These are phyloP conservation scores for Gibbula magus DNA, from an alignment of 2,888 invertebrate genomes.

Conservation along the genomic window DNA sequence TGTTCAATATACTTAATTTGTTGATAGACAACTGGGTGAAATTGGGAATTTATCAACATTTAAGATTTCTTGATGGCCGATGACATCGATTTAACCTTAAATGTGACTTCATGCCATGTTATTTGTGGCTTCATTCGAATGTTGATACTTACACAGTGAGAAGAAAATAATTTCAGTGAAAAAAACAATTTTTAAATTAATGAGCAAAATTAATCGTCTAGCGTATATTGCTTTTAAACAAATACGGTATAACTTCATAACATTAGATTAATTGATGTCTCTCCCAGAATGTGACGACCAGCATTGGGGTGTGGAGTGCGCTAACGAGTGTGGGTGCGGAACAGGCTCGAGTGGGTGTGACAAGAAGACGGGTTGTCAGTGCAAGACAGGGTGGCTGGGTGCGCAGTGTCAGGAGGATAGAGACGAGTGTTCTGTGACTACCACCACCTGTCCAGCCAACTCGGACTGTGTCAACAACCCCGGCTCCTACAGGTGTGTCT, in stretches of 20 bases:
- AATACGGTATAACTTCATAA: no score
- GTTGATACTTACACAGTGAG: no score
- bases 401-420: slow-evolving; percentile 27
- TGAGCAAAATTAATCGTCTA: neutral
- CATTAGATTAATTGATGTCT: neutral
- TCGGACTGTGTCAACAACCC: slow-evolving; percentile 33
- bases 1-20: no score
- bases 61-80: no score
- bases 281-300: slow-evolving; percentile 35
- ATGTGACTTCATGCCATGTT: no score
- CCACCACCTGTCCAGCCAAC: slow-evolving; percentile 4
- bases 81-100: no score
- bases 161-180: neutral
- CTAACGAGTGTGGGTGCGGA: slow-evolving; percentile 35
- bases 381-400: slow-evolving; percentile 34
- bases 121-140: no score
- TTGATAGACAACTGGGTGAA: no score
- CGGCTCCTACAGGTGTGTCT: slow-evolving; percentile 33
- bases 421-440: slow-evolving; percentile 31
- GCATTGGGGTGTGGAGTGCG: slow-evolving; percentile 37
- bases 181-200: neutral
- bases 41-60: no score
- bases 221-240: neutral
- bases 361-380: slow-evolving; percentile 29
- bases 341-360: slow-evolving; percentile 28